Conservation (phyloP, 2,113 vertebrate species). For the Chlorodrepanis virens region DNA sequence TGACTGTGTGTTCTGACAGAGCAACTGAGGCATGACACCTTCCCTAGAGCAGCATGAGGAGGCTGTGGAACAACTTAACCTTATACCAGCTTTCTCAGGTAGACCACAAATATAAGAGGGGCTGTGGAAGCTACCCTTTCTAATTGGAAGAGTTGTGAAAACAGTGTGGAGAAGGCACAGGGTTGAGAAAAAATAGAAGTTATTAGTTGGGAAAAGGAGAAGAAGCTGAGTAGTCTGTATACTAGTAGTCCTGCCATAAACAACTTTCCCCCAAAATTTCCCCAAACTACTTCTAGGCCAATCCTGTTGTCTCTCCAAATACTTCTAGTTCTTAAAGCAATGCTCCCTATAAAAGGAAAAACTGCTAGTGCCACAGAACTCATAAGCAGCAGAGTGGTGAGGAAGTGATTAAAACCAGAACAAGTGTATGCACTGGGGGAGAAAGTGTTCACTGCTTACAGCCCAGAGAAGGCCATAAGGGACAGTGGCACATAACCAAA, state of each 20-base stretch:
- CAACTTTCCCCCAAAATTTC: neutral
- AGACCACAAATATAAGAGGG: neutral
- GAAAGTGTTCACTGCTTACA: neutral
- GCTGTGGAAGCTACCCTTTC: neutral
- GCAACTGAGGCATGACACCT: neutral
- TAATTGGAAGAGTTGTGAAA: neutral
- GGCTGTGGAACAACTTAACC: neutral
- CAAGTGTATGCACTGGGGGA: neutral
- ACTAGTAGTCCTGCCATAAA: neutral
- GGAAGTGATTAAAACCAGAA: neutral
- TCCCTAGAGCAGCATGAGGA: neutral
- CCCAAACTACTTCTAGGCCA: neutral
- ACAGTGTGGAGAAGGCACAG: neutral
- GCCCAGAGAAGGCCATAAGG: neutral
- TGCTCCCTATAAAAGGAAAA: neutral
- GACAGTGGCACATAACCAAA: conserved; percentile 9
- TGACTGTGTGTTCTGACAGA: neutral
- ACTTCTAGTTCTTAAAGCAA: neutral
- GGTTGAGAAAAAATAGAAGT: neutral
- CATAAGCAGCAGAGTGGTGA: neutral
- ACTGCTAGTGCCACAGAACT: neutral
- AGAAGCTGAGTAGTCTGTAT: neutral
- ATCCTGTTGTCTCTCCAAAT: neutral
- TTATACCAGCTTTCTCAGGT: neutral
- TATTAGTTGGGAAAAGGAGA: neutral